Percentiles rank a stretch among this genome's conserved stretches.
phyloP scores from a whole-genome alignment of 2,113 vertebrate genomes.

The Labrus mixtus region DNA sequence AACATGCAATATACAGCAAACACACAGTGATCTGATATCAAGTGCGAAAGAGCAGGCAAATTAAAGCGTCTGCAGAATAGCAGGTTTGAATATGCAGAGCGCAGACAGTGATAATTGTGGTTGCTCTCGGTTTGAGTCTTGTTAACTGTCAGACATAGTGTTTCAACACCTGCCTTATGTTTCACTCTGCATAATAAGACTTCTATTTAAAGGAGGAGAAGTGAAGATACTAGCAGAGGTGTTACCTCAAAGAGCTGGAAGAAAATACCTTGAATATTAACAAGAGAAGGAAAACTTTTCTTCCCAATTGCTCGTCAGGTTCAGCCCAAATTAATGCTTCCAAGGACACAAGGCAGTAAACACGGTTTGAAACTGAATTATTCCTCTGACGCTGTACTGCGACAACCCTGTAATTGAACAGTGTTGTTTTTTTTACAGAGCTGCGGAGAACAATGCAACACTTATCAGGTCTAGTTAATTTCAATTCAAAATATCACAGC shows the following conservation, averaged over 20 bases:
- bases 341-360: conserved; percentile 19
- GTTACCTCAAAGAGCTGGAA: conserved; percentile 71
- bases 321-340: conserved; percentile 30
- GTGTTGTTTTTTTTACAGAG: conserved; percentile 31
- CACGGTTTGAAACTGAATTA: conserved; percentile 21
- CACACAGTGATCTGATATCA: conserved; percentile 17
- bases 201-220: conserved; percentile 80
- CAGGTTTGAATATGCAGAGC: conserved; percentile 76
- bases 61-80: conserved; percentile 23
- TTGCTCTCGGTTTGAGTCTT: conserved; percentile 68
- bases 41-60: conserved; percentile 45
- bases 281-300: conserved; percentile 38
- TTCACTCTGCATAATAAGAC: conserved; percentile 80
- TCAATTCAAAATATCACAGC: conserved; percentile 36
- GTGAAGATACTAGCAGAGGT: conserved; percentile 72
- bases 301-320: not conserved
- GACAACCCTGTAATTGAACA: conserved; percentile 13
- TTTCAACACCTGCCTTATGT: conserved; percentile 79
- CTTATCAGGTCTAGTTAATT: conserved; percentile 27
- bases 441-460: conserved; percentile 1
- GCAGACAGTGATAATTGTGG: conserved; percentile 81
- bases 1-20: conserved; percentile 11
- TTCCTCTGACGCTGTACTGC: not conserved
- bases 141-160: conserved; percentile 71
- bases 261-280: conserved; percentile 71